phyloP scores from a whole-genome alignment of 2,113 vertebrate species.

The Vimba vimba region DNA sequence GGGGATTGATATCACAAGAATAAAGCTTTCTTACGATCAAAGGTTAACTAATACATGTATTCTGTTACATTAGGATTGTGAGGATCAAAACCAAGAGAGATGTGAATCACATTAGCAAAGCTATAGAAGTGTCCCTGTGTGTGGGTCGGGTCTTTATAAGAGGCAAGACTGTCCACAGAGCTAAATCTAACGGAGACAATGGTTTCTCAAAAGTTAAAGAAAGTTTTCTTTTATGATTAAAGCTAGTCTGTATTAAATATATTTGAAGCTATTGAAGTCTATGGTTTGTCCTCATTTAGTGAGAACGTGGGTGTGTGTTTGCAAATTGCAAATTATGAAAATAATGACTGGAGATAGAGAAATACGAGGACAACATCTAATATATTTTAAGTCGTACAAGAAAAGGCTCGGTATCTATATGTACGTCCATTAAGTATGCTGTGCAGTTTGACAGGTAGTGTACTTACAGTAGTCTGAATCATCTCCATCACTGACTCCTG shows the following conservation, averaged over 20 bases:
- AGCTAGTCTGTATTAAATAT: no score
- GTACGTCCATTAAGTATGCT: no score
- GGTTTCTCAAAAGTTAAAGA: no score
- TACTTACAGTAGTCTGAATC: slow-evolving; percentile 76
- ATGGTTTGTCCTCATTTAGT: no score
- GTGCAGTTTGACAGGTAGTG: neutral
- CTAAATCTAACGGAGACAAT: neutral
- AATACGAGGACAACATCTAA: neutral
- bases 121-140: neutral
- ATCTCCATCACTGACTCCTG: slow-evolving; percentile 54
- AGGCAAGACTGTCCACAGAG: neutral
- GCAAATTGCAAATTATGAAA: no score
- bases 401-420: neutral
- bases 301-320: no score
- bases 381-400: neutral
- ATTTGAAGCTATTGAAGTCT: no score
- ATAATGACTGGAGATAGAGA: neutral
- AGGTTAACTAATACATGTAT: neutral
- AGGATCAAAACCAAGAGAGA: neutral
- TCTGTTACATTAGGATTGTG: neutral
- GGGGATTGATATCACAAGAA: neutral
- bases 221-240: no score
- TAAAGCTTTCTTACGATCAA: neutral
- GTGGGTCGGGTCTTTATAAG: neutral
- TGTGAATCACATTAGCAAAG: neutral